Evolutionary conservation across 2,113 vertebrate genomes (phyloP), one percentile per base, ranked within the genome.

Genomic region (Sapajus apella): DNA sequence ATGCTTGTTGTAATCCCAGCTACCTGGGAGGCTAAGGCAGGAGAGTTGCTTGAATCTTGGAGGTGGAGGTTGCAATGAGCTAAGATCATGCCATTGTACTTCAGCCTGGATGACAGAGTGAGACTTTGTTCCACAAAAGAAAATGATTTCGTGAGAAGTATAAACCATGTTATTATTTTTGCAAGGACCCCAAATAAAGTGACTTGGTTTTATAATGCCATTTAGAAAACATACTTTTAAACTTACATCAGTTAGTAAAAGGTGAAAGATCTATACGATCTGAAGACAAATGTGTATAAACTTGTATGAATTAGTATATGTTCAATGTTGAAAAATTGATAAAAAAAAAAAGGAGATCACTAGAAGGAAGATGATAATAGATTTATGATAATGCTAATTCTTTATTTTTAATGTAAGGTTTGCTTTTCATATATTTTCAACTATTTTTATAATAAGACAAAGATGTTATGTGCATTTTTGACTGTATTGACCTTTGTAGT

Each of bases 381-480:
- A 64, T 30, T 52, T 30, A 40, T 79, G 32, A 20, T 88, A 40
- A 52, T 25, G 55, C 86, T 27, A 21, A 64, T 86, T 91, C 23
- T 85, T 81, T 61, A 37, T 66, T 94, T 93, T 94, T 55, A 32
- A 86, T 83, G 70, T 80, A 21, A 94, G 27, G 85, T 40, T 55
- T 91, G 52, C 40, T 56, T 87, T 95, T 90, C 75, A 50, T 68
- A 17, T 45, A 18, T 90, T 93, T 93, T 75, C 32, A 66, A 7
- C 32, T 6, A 7, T 47, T 47, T 45, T 64, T 45, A n/a, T 85
- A 70, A 9, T 56, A 92, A 12, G 32, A 45, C 72, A 81, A 87
- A 88, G 50, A 13, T 27, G 70, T 76, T n/a, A 18, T 79, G 83
- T 90, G 47, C 27, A 21, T 75, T 56, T 93, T 50, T 40, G 13